phyloP scores from a whole-genome alignment of 1,140 invertebrate species.

The Orchestia grillus region DNA sequence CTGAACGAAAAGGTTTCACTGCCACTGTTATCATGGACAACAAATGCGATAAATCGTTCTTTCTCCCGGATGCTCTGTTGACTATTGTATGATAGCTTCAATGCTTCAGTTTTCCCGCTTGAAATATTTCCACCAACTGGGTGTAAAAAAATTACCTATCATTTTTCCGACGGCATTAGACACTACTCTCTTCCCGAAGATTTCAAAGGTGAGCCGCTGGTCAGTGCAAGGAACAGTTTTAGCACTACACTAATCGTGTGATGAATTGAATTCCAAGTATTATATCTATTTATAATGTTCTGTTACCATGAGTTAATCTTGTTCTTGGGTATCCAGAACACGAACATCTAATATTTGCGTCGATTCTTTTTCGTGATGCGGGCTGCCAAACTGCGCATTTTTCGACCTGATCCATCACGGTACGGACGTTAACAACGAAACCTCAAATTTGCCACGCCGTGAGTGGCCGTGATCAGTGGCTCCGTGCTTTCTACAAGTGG shows the following conservation, averaged over 20 bases:
- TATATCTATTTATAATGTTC: neutral
- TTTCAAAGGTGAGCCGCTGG: too few species aligned
- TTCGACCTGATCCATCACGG: neutral
- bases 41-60: too few species aligned
- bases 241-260: neutral
- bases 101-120: too few species aligned
- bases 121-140: too few species aligned
- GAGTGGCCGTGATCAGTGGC: constrained; percentile 36
- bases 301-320: neutral
- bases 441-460: neutral
- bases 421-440: neutral
- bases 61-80: too few species aligned
- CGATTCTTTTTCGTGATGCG: neutral
- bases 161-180: too few species aligned
- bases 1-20: too few species aligned
- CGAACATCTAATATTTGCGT: neutral
- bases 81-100: too few species aligned
- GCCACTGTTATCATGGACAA: too few species aligned
- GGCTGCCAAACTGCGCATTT: neutral
- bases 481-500: neutral
- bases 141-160: too few species aligned
- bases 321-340: neutral
- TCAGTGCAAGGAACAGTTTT: neutral
- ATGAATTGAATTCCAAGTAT: neutral
- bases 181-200: too few species aligned